Conservation (phyloP, 2,888 invertebrate genomes). For the Ophion ellenae region DNA sequence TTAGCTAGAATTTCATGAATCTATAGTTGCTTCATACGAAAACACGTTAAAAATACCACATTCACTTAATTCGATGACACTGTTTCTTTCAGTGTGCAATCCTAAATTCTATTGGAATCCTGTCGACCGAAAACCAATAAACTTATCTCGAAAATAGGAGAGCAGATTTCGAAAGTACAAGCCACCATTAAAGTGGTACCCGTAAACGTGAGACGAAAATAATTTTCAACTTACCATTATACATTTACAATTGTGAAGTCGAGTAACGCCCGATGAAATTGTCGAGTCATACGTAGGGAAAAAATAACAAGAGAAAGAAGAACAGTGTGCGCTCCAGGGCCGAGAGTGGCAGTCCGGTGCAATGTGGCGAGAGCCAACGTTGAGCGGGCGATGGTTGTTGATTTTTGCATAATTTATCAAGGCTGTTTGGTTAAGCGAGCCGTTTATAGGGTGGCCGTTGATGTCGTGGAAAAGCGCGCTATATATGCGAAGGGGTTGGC, state of each 20-base stretch:
- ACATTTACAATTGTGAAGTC: not conserved
- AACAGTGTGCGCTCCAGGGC: not conserved
- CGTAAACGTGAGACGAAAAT: too few species aligned
- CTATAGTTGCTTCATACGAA: too few species aligned
- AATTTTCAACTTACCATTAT: too few species aligned
- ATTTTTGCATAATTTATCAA: conserved; percentile 83
- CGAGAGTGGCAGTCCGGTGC: conserved; percentile 40
- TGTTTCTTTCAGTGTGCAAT: too few species aligned
- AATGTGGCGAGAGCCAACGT: conserved; percentile 33
- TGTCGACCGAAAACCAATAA: too few species aligned
- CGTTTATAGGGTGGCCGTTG: conserved; percentile 72
- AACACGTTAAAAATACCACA: too few species aligned
- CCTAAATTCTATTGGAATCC: too few species aligned
- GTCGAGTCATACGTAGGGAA: not conserved
- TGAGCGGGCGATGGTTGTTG: conserved; percentile 76
- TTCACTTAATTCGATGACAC: too few species aligned
- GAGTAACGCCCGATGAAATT: not conserved
- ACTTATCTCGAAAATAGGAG: too few species aligned
- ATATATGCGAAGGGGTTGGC: conserved; percentile 53
- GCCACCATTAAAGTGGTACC: too few species aligned
- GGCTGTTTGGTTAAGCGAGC: conserved; percentile 82
- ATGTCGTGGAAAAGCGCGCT: conserved; percentile 36
- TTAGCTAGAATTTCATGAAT: too few species aligned
- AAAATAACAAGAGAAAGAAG: not conserved
- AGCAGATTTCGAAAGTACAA: too few species aligned